Evolutionary conservation across 2,888 invertebrate species (phyloP).

Genomic region (Macrosiphum euphorbiae): DNA sequence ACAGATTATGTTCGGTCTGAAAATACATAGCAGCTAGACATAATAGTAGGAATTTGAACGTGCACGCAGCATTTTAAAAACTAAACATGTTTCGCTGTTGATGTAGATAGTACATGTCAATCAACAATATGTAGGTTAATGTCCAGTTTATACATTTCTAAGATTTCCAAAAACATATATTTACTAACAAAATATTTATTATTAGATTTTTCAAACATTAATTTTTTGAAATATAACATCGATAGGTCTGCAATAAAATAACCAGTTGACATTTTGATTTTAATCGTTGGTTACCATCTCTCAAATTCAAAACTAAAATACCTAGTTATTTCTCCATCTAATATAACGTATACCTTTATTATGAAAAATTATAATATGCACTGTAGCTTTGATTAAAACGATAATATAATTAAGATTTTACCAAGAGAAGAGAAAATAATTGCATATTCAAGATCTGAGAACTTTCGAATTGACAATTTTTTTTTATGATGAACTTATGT

Average conservation of each 20-base stretch:
- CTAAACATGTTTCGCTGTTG: neutral
- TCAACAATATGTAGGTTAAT: too few relatives aligned
- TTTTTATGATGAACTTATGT: too few relatives aligned
- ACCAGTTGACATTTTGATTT: neutral
- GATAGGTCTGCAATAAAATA: neutral
- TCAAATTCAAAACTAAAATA: neutral
- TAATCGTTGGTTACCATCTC: neutral
- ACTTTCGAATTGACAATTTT: neutral
- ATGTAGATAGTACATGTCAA: neutral
- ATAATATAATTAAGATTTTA: neutral
- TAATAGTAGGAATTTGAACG: neutral
- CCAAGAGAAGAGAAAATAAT: neutral
- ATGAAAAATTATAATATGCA: neutral
- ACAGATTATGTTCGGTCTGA: neutral
- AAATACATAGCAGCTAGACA: neutral
- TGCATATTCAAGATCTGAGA: neutral
- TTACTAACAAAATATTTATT: neutral
- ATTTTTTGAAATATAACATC: neutral
- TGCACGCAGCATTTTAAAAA: neutral
- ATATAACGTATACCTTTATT: neutral
- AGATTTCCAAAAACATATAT: neutral
- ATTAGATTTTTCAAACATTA: neutral
- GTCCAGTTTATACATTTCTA: neutral
- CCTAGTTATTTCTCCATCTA: neutral
- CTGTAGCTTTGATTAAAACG: neutral